Conservation (phyloP, 1,140 invertebrate species). For the Leptonema lineaticorne region DNA sequence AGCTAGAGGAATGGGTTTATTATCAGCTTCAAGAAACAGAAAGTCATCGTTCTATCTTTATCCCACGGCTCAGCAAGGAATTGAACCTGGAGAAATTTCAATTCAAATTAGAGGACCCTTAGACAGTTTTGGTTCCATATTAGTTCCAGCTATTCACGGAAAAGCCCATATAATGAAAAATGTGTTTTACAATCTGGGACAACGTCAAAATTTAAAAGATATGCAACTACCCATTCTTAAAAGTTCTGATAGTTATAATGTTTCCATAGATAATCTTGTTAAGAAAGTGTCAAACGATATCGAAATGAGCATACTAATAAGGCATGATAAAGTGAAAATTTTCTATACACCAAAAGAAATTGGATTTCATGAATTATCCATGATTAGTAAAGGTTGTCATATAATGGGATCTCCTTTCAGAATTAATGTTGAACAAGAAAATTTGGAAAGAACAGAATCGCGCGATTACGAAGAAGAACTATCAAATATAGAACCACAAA, state of each 20-base stretch:
- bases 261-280: slow-evolving; percentile 51
- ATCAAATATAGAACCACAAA: slow-evolving; percentile 47
- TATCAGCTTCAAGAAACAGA: slow-evolving; percentile 55
- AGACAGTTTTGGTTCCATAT: slow-evolving; percentile 50
- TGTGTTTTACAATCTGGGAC: slow-evolving; percentile 49
- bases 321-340: slow-evolving; percentile 49
- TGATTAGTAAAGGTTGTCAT: slow-evolving; percentile 53
- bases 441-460: slow-evolving; percentile 37
- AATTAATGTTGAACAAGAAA: slow-evolving; percentile 51
- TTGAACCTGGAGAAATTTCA: slow-evolving; percentile 54
- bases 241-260: slow-evolving; percentile 49
- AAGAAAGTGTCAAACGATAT: slow-evolving; percentile 54
- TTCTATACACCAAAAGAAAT: slow-evolving; percentile 49
- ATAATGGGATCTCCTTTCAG: slow-evolving; percentile 54
- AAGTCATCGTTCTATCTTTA: slow-evolving; percentile 56
- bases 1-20: slow-evolving; percentile 59
- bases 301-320: slow-evolving; percentile 48
- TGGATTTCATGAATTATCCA: slow-evolving; percentile 54
- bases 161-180: slow-evolving; percentile 52
- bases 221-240: slow-evolving; percentile 49
- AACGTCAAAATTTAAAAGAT: slow-evolving; percentile 47
- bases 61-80: slow-evolving; percentile 52
- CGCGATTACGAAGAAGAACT: slow-evolving; percentile 52
- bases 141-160: slow-evolving; percentile 51
- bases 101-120: slow-evolving; percentile 53